Evolutionary conservation across 2,797 vertebrate species (phyloP).

Genomic region (Leptoclinus maculatus): DNA sequence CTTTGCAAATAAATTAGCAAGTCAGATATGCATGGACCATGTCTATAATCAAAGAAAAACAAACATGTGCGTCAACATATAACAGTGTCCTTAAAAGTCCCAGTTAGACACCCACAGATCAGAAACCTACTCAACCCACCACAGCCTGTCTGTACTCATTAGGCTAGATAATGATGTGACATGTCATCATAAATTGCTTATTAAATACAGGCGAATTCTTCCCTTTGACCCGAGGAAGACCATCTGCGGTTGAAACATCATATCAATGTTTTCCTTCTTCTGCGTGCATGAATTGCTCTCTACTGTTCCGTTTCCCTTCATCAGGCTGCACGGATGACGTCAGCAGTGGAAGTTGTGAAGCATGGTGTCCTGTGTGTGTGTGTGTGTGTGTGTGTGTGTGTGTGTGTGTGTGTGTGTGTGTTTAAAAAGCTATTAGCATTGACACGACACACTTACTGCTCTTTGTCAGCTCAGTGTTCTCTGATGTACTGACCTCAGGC

Average conservation of each 20-base stretch:
- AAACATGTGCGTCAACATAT: neutral
- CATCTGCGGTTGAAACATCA: neutral
- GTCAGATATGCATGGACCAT: neutral
- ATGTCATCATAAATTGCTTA: neutral
- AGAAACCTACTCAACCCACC: neutral
- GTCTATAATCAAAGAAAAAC: no score
- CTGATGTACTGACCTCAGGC: constrained; percentile 1
- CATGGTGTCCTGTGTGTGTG: neutral
- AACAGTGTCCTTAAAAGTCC: neutral
- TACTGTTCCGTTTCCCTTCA: neutral
- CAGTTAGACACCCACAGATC: neutral
- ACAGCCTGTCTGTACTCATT: neutral
- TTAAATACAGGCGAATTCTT: neutral
- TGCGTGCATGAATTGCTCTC: neutral
- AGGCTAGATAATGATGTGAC: neutral
- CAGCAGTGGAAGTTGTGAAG: neutral
- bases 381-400: neutral
- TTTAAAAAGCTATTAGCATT: neutral
- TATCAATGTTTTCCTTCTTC: neutral
- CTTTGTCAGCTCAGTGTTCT: neutral
- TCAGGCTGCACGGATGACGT: neutral
- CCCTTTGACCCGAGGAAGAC: neutral
- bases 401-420: no score
- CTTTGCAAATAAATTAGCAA: neutral
- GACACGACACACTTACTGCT: neutral